Conservation (phyloP, 2,888 invertebrate species). For the Drosophila phalerata region DNA sequence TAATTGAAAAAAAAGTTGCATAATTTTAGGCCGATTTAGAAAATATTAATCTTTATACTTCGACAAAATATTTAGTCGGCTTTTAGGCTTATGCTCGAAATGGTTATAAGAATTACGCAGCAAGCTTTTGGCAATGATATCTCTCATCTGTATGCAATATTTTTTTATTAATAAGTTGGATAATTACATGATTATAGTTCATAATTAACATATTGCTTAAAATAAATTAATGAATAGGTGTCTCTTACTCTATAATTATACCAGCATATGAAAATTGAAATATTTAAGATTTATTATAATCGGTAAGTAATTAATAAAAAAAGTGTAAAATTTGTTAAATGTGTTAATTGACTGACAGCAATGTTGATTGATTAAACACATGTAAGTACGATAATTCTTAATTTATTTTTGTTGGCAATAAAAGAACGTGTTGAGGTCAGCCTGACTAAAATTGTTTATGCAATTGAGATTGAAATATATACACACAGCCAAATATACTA, state of each 20-base stretch:
- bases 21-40: neutral
- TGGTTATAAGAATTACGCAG: neutral
- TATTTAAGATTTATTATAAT: neutral
- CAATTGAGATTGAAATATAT: conserved; percentile 47
- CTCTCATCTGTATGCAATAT: neutral
- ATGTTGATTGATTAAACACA: conserved; percentile 19
- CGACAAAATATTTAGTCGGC: neutral
- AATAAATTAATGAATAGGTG: no score
- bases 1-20: neutral
- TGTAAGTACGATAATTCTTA: conserved; percentile 43
- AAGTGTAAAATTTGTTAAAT: conserved; percentile 12
- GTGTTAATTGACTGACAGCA: conserved; percentile 29
- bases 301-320: neutral
- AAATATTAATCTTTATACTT: neutral
- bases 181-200: neutral
- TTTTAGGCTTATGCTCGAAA: neutral
- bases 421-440: conserved; percentile 75
- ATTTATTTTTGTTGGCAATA: conserved; percentile 49
- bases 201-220: neutral
- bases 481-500: conserved; percentile 16
- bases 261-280: neutral
- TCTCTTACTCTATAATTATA: neutral
- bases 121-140: neutral
- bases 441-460: conserved; percentile 49
- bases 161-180: neutral